phyloP scores from a whole-genome alignment of 1,140 invertebrate genomes.

The Drosophila equinoxialis region DNA sequence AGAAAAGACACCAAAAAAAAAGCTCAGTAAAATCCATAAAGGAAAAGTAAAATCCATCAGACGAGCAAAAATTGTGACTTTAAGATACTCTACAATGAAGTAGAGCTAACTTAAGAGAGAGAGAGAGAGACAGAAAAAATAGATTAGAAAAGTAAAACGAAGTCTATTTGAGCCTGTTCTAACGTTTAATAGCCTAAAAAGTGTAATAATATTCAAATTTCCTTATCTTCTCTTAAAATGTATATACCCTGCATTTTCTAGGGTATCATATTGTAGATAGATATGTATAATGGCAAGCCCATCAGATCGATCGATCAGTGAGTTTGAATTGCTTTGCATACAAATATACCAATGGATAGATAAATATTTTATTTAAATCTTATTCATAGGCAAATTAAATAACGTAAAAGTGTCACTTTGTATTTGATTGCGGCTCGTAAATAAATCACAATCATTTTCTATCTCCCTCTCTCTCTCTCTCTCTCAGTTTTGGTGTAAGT shows the following conservation, averaged over 20 bases:
- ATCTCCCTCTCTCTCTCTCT: neutral
- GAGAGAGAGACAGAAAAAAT: too few species aligned
- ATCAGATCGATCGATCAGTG: slow-evolving; percentile 8
- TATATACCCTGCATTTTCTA: neutral
- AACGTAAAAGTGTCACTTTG: slow-evolving; percentile 12
- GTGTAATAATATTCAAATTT: too few species aligned
- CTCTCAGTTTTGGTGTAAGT: neutral
- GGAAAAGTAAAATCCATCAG: slow-evolving; percentile 1
- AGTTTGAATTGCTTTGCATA: slow-evolving; percentile 11
- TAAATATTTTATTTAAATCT: slow-evolving; percentile 15
- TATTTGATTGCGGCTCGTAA: slow-evolving; percentile 9
- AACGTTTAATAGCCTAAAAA: too few species aligned
- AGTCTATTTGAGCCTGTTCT: too few species aligned
- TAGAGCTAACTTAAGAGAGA: too few species aligned
- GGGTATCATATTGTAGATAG: neutral
- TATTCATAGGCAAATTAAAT: slow-evolving; percentile 12
- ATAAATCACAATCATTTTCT: neutral
- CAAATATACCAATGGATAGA: neutral
- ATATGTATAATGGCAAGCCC: neutral
- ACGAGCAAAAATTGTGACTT: neutral
- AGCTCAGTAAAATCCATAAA: neutral
- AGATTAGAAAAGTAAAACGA: too few species aligned
- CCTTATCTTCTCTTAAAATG: too few species aligned
- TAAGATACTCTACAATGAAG: neutral
- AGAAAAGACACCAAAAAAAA: neutral